phyloP scores from a whole-genome alignment of 2,113 vertebrate genomes.

The Tachysurus fulvidraco region DNA sequence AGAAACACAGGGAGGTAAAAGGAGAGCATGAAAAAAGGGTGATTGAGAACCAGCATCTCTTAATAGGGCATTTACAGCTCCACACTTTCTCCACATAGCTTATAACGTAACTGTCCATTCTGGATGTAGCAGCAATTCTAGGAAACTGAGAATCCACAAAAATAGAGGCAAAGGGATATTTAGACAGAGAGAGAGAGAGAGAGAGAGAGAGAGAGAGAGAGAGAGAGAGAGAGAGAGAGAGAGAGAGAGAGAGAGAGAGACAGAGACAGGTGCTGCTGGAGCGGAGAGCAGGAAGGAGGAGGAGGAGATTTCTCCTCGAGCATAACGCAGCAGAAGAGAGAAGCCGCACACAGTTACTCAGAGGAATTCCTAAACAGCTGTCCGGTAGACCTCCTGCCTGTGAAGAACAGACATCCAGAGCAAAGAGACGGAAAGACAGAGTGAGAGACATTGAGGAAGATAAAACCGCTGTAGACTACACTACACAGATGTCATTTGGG shows the following conservation, averaged over 20 bases:
- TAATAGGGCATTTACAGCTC: background rate
- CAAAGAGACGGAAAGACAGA: slow-evolving; percentile 25
- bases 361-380: slow-evolving; percentile 77
- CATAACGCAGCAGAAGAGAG: slow-evolving; percentile 53
- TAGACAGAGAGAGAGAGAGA: background rate
- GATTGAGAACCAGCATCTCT: background rate
- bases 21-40: background rate
- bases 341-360: slow-evolving; percentile 67
- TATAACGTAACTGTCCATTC: background rate
- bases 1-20: slow-evolving; percentile 15
- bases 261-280: slow-evolving; percentile 73
- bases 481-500: slow-evolving; percentile 42
- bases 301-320: slow-evolving; percentile 40
- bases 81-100: slow-evolving; percentile 1
- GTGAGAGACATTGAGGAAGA: slow-evolving; percentile 27
- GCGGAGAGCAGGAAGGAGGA: slow-evolving; percentile 43
- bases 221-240: background rate
- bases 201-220: background rate
- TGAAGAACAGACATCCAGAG: slow-evolving; percentile 52
- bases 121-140: slow-evolving; percentile 22
- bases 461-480: slow-evolving; percentile 24
- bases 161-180: slow-evolving; percentile 48
- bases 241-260: slow-evolving; percentile 52
- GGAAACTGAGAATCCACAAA: slow-evolving; percentile 31
- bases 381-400: slow-evolving; percentile 72